phyloP scores from a whole-genome alignment of 23 tunicate species.

The Corella eumyota region DNA sequence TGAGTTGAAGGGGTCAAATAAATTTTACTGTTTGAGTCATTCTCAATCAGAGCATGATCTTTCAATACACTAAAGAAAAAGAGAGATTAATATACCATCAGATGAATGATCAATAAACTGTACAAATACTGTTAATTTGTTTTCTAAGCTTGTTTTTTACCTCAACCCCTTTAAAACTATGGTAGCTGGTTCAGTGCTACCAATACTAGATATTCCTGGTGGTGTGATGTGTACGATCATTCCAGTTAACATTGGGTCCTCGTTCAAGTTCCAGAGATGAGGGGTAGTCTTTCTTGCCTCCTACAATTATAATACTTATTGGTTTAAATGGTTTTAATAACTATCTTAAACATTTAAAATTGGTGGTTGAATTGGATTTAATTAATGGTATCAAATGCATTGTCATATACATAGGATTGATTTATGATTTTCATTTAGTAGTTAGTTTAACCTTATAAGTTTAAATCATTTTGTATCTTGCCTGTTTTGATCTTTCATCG shows the following conservation, averaged over 20 bases:
- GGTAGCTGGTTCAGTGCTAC: constrained; percentile 41
- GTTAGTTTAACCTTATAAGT: too few species aligned
- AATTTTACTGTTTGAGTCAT: constrained; percentile 30
- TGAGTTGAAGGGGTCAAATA: constrained; percentile 4
- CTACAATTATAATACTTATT: constrained; percentile 14
- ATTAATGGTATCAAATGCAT: too few species aligned
- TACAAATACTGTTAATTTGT: neutral
- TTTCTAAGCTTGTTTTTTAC: constrained; percentile 4
- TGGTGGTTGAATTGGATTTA: neutral
- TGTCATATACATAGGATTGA: too few species aligned
- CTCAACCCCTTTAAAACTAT: constrained; percentile 62
- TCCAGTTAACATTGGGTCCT: constrained; percentile 85
- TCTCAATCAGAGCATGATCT: constrained; percentile 63
- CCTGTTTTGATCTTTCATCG: constrained; percentile 66
- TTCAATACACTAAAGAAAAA: constrained; percentile 28
- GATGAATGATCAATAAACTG: neutral
- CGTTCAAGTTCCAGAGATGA: constrained; percentile 86
- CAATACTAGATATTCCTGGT: constrained; percentile 30
- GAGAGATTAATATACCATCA: neutral
- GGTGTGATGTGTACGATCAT: constrained; percentile 76
- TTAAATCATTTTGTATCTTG: too few species aligned
- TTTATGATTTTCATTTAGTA: too few species aligned
- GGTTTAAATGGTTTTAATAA: neutral
- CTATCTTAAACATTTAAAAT: too few species aligned
- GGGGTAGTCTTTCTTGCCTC: constrained; percentile 69